Evolutionary conservation across 2,797 vertebrate genomes (phyloP).

Genomic region (Alosa sapidissima): DNA sequence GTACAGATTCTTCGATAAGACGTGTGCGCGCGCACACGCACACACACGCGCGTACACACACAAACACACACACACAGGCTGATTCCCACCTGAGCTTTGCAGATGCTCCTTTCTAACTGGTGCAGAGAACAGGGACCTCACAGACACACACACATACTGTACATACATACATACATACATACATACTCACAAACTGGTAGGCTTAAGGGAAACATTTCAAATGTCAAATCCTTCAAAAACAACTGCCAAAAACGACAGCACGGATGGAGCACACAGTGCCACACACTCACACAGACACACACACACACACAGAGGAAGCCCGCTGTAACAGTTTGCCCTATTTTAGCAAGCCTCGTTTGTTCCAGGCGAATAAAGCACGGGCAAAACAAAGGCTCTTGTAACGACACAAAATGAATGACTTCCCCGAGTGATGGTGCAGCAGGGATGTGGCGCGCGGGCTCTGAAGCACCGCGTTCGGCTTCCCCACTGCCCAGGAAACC

Average conservation of each 20-base stretch:
- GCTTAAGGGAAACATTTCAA: constrained; percentile 37
- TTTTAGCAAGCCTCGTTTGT: constrained; percentile 51
- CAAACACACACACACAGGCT: constrained; percentile 14
- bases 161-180: background rate
- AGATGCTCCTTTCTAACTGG: constrained; percentile 19
- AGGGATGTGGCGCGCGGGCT: constrained; percentile 37
- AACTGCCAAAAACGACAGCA: constrained; percentile 36
- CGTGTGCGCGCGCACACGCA: background rate
- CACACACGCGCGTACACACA: background rate
- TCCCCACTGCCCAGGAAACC: background rate
- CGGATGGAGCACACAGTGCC: background rate
- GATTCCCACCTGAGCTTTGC: constrained; percentile 6
- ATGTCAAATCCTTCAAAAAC: constrained; percentile 50
- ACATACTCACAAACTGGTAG: background rate
- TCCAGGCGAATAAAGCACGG: constrained; percentile 54
- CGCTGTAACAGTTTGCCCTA: background rate
- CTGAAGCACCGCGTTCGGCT: constrained; percentile 25
- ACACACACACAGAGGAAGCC: background rate
- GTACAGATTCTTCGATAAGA: too few relatives aligned
- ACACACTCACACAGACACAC: too few relatives aligned
- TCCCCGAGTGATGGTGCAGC: constrained; percentile 61
- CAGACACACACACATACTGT: background rate
- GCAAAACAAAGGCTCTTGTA: constrained; percentile 55
- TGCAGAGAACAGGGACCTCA: background rate
- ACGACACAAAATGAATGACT: constrained; percentile 67